Conservation (phyloP, 2,113 vertebrate species). For the Hemicordylus capensis region DNA sequence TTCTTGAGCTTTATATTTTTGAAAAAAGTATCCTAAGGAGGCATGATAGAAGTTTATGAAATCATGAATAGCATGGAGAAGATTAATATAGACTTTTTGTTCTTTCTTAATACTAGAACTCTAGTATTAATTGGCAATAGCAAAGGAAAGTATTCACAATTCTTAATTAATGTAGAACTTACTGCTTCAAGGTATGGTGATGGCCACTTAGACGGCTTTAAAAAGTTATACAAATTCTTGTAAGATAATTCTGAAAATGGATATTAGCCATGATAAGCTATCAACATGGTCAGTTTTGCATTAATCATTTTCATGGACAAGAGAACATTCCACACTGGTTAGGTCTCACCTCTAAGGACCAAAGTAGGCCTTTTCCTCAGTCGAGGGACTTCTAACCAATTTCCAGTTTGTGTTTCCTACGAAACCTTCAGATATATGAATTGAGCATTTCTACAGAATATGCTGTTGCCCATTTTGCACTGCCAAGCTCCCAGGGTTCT, state of each 20-base stretch:
- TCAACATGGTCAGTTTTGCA: constrained; percentile 52
- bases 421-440: not conserved
- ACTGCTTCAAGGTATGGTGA: too few species aligned
- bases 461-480: not conserved
- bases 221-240: constrained; percentile 21
- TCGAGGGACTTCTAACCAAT: not conserved
- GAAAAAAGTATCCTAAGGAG: not conserved
- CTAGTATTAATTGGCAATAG: too few species aligned
- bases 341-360: not conserved
- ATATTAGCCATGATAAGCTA: constrained; percentile 32
- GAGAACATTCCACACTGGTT: not conserved
- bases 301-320: constrained; percentile 36
- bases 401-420: not conserved
- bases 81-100: not conserved
- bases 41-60: not conserved
- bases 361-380: not conserved
- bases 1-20: not conserved
- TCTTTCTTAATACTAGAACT: not conserved
- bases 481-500: not conserved
- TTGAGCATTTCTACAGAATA: not conserved
- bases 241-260: constrained; percentile 13
- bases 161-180: constrained; percentile 45
- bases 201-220: too few species aligned
- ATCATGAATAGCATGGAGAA: not conserved
- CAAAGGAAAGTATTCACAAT: constrained; percentile 1